These are phyloP conservation scores for Propsilocerus akamusi DNA, from an alignment of 1,140 invertebrate genomes.

Conservation along the genomic window DNA sequence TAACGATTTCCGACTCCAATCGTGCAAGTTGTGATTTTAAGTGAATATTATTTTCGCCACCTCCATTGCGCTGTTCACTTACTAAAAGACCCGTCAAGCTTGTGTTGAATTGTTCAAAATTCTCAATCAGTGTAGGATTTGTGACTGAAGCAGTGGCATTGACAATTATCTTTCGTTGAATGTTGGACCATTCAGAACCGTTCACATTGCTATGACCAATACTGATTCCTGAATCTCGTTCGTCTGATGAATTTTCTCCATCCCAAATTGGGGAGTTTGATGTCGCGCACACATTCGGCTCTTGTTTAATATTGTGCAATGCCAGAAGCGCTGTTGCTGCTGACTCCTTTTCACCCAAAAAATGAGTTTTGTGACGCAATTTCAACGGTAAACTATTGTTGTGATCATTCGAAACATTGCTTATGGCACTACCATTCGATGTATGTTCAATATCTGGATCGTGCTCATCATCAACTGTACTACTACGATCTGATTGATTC, in stretches of 20 bases:
- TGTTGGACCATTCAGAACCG: conserved; percentile 35
- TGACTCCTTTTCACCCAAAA: conserved; percentile 58
- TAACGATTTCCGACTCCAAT: conserved; percentile 81
- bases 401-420: conserved; percentile 11
- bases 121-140: conserved; percentile 6
- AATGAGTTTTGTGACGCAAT: conserved; percentile 74
- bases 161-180: conserved; percentile 14
- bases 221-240: conserved; percentile 73
- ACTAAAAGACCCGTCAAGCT: conserved; percentile 12
- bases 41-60: conserved; percentile 44
- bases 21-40: conserved; percentile 71
- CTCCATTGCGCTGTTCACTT: conserved; percentile 21
- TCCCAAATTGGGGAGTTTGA: conserved; percentile 57
- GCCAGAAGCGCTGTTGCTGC: conserved; percentile 58
- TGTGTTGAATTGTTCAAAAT: conserved; percentile 8
- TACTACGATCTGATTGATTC: neutral
- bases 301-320: conserved; percentile 65
- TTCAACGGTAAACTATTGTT: conserved; percentile 68
- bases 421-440: neutral
- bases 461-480: conserved; percentile 8
- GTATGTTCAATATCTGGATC: neutral
- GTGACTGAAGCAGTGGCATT: conserved; percentile 18
- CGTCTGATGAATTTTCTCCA: conserved; percentile 67
- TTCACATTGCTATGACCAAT: conserved; percentile 28
- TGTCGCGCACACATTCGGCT: conserved; percentile 43